These are phyloP conservation scores for Pterobdella sp. DNA, from an alignment of 2,888 invertebrate species.

Conservation along the genomic window DNA sequence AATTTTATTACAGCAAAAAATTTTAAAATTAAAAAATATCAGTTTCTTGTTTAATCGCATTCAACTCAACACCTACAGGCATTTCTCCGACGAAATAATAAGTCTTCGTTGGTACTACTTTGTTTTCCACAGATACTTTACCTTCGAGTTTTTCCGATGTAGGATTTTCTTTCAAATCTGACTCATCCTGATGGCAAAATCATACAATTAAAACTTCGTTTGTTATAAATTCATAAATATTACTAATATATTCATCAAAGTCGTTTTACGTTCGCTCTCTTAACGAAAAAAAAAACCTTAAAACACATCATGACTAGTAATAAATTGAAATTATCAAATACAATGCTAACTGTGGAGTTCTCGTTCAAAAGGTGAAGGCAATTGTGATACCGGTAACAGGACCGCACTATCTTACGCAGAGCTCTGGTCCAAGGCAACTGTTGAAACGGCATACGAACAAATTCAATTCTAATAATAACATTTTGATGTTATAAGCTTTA, in stretches of 20 bases:
- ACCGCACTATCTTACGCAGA: slow-evolving; percentile 86
- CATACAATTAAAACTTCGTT: too few relatives aligned
- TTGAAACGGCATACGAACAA: slow-evolving; percentile 37
- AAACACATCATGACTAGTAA: too few relatives aligned
- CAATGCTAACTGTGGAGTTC: too few relatives aligned
- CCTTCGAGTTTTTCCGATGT: neutral
- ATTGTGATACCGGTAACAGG: slow-evolving; percentile 95
- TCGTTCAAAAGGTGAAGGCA: slow-evolving; percentile 86
- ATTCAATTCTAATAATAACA: neutral
- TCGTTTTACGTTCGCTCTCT: too few relatives aligned
- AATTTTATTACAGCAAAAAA: neutral
- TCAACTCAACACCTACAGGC: neutral
- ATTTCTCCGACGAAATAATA: neutral
- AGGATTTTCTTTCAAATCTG: neutral
- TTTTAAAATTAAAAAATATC: neutral
- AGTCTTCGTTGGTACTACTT: neutral
- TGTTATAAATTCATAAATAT: too few relatives aligned
- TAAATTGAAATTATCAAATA: too few relatives aligned
- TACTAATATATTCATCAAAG: too few relatives aligned
- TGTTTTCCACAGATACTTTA: neutral
- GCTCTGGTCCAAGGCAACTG: slow-evolving; percentile 98
- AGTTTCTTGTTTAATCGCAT: neutral
- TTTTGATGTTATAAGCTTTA: neutral
- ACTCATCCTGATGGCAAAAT: too few relatives aligned
- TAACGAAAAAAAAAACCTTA: too few relatives aligned